Base-by-base conservation (phyloP, 2,797 vertebrate species). In the Helarctos malayanus region DNA sequence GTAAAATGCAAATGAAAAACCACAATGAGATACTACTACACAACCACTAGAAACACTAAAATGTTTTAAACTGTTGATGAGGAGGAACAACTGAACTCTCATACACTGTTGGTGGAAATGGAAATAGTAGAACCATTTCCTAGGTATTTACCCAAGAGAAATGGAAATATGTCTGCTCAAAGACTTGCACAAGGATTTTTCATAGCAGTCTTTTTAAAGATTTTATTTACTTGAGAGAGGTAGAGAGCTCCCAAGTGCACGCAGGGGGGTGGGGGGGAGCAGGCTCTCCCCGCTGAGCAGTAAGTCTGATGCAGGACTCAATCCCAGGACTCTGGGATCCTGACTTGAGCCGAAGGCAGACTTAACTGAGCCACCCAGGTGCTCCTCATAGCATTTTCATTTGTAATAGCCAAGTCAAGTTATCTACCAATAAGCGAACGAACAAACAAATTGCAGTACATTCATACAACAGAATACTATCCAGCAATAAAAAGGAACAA, bases 1-100 rank as follows among this genome's bases (percentile, higher is more conserved):
- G 47, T 75, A 49, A 89, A 79, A 89, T 32, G 18, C n/a, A 96
- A 65, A 85, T 29, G 2, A 63, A 95, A 95, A 89, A 63, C 12
- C 71, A 52, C n/a, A 63, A 32, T 54, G 23, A 93, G 49, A 78
- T 32, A 94, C 23, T 63, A 92, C 45, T 57, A 71, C 0, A 73
- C 19, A 75, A 84, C 41, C 65, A n/a, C 18, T 11, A 57, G 10
- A 81, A 83, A 5, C 7, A 5, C 45, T 80, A 69, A 95, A 94
- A 83, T 12, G 18, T 80, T 56, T 87, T 82, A 69, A 94, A 89
- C 10, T 15, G 16, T 52, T 96, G 19, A 65, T 19, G 61, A 89
- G 23, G 27, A 14, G n/a, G 6, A 49, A 25, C 16, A 95, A 84
- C 7, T 45, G 14, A 97, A 59, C 19, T 49, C 47, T 92, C 27